A percentile compares a stretch with the other conserved stretches of the same genome.
phyloP scores from a whole-genome alignment of 2,888 invertebrate genomes.

The Cordilura impudica region DNA sequence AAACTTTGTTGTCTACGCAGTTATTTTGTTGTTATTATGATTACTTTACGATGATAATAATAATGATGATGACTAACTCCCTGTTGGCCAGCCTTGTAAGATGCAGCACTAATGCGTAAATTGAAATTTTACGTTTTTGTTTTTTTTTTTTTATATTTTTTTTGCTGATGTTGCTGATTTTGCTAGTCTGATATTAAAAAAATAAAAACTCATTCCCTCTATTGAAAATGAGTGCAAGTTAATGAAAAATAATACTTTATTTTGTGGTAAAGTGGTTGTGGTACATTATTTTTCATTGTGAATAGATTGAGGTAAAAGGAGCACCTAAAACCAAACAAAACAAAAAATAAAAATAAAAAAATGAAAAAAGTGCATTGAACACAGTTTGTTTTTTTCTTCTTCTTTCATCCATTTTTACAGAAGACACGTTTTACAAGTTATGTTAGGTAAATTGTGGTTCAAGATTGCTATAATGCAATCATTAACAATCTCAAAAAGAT shows the following conservation, averaged over 20 bases:
- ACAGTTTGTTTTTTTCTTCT: conserved; percentile 12
- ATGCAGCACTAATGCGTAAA: not conserved
- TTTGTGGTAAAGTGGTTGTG: conserved; percentile 51
- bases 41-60: conserved; percentile 3
- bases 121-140: not conserved
- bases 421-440: conserved; percentile 52
- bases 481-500: not conserved
- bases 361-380: conserved; percentile 33
- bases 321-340: not conserved
- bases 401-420: conserved; percentile 7
- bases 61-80: conserved; percentile 17
- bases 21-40: conserved; percentile 9
- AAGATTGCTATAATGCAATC: not conserved
- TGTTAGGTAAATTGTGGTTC: conserved; percentile 42
- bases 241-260: conserved; percentile 55
- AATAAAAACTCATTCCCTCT: not conserved
- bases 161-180: not conserved
- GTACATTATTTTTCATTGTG: not conserved
- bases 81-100: not conserved
- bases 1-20: conserved; percentile 20
- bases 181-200: not conserved
- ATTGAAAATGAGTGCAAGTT: conserved; percentile 53
- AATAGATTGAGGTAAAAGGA: not conserved
- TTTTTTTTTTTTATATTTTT: no score
- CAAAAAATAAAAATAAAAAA: not conserved